Conservation (phyloP, 2,797 vertebrate genomes). For the Squalus acanthias region DNA sequence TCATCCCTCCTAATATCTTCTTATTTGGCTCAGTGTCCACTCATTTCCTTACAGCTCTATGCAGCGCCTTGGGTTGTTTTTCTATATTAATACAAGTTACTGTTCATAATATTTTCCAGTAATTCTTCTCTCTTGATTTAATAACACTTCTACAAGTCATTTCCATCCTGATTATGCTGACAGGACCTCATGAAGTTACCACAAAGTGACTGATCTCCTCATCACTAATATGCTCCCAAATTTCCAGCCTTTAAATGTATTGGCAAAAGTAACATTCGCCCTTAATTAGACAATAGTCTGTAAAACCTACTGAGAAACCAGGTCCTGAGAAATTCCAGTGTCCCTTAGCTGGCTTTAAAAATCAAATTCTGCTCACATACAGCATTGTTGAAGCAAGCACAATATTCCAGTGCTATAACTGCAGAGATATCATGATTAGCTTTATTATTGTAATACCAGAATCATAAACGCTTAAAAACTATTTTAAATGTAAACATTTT, state of each 20-base stretch:
- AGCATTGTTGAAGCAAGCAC: background rate
- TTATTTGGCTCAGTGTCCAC: too few relatives aligned
- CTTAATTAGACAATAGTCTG: background rate
- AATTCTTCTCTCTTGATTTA: background rate
- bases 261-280: background rate
- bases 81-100: too few relatives aligned
- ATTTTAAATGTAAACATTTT: background rate
- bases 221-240: background rate
- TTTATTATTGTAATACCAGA: too few relatives aligned
- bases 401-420: background rate
- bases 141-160: background rate
- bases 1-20: too few relatives aligned
- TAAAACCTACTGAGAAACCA: background rate
- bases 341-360: background rate
- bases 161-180: background rate
- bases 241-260: background rate
- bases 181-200: background rate
- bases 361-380: background rate
- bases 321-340: background rate
- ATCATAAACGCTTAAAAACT: background rate
- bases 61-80: too few relatives aligned
- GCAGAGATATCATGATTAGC: background rate
- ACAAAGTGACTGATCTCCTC: background rate
- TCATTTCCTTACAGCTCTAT: too few relatives aligned
- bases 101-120: background rate